A percentile compares a stretch with the other conserved stretches of the same genome.
Conservation (phyloP, 2,888 invertebrate species). For the Cheilosia vulpina region DNA sequence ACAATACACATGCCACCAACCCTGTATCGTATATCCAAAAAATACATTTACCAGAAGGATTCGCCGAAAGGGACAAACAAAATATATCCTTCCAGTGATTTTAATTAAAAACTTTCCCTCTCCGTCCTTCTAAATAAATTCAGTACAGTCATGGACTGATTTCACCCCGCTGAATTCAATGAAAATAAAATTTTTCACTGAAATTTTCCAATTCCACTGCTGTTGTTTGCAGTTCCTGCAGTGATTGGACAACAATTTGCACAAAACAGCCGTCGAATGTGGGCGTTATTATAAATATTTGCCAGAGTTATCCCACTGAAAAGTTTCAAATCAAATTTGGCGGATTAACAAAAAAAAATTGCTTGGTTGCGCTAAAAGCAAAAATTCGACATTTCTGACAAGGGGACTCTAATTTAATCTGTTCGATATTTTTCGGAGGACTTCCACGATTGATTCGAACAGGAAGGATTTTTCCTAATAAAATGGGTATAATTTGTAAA, state of each 20-base stretch:
- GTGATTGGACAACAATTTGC: slow-evolving; percentile 21
- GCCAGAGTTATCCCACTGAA: slow-evolving; percentile 5
- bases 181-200: slow-evolving; percentile 30
- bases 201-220: slow-evolving; percentile 22
- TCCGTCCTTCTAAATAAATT: slow-evolving; percentile 19
- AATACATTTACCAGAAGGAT: slow-evolving; percentile 6
- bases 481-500: too few species aligned
- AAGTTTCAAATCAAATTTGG: not conserved
- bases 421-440: not conserved
- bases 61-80: slow-evolving; percentile 10
- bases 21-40: not conserved
- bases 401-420: slow-evolving; percentile 22
- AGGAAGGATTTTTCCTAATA: too few species aligned
- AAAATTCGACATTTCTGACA: slow-evolving; percentile 7
- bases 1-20: slow-evolving; percentile 14
- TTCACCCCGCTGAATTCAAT: not conserved
- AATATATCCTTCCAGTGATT: slow-evolving; percentile 34
- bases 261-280: slow-evolving; percentile 8
- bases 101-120: slow-evolving; percentile 54
- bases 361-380: not conserved
- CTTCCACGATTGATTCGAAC: too few species aligned
- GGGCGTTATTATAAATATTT: slow-evolving; percentile 19
- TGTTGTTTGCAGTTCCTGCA: slow-evolving; percentile 34
- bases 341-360: not conserved
- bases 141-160: not conserved